These are phyloP conservation scores for Pipistrellus pipistrellus DNA, from an alignment of 2,797 vertebrate species.

Conservation along the genomic window DNA sequence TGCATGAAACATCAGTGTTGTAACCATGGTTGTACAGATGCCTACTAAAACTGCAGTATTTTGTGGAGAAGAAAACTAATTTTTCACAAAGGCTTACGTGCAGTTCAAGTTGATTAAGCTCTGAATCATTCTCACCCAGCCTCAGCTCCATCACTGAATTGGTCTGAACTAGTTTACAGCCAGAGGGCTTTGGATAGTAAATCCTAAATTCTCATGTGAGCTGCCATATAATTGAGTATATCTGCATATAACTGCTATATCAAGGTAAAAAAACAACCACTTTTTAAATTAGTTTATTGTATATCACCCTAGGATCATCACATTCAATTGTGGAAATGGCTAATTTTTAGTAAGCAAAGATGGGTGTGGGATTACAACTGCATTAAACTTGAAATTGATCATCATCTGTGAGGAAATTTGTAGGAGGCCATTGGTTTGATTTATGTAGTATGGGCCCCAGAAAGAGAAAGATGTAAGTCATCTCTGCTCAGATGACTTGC, in stretches of 20 bases:
- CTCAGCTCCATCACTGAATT: constrained; percentile 66
- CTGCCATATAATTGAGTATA: constrained; percentile 73
- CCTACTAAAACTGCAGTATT: constrained; percentile 62
- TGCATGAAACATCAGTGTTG: constrained; percentile 25
- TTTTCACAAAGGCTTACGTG: constrained; percentile 70
- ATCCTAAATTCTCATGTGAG: constrained; percentile 74
- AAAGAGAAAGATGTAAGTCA: constrained; percentile 81
- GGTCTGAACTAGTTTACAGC: constrained; percentile 74
- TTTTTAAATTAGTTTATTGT: constrained; percentile 83
- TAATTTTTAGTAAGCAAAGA: constrained; percentile 83
- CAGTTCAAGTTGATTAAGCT: constrained; percentile 77
- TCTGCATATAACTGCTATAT: constrained; percentile 77
- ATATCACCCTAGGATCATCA: constrained; percentile 75
- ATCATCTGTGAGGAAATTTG: constrained; percentile 79
- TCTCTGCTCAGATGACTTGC: constrained; percentile 73
- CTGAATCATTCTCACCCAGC: constrained; percentile 66
- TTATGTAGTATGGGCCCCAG: constrained; percentile 78
- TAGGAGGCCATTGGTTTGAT: constrained; percentile 83
- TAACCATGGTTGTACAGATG: constrained; percentile 44
- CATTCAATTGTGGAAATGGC: constrained; percentile 81
- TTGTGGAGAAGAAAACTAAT: constrained; percentile 70
- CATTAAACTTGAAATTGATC: constrained; percentile 85
- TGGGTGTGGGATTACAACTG: constrained; percentile 81
- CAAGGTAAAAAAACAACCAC: constrained; percentile 83
- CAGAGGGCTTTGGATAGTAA: constrained; percentile 63